These are phyloP conservation scores for Himalopsyche japonica DNA, from an alignment of 2,888 invertebrate species.

Conservation along the genomic window DNA sequence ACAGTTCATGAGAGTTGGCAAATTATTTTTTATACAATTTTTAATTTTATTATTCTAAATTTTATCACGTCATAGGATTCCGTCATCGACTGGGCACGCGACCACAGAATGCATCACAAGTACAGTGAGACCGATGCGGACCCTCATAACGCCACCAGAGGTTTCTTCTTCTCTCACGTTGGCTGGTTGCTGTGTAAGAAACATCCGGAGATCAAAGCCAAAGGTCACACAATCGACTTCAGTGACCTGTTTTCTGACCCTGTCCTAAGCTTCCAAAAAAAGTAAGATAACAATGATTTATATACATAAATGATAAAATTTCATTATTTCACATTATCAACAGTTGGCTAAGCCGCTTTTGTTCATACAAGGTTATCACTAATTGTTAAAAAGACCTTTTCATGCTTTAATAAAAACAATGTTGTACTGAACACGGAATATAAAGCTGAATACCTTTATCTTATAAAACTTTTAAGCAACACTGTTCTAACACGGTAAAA, in stretches of 20 bases:
- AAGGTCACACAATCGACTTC: slow-evolving; percentile 84
- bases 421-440: too few relatives aligned
- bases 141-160: slow-evolving; percentile 89
- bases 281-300: slow-evolving; percentile 60
- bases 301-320: neutral
- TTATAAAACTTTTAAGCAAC: too few relatives aligned
- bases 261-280: slow-evolving; percentile 84
- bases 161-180: slow-evolving; percentile 95
- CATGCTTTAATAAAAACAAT: too few relatives aligned
- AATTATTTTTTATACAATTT: too few relatives aligned
- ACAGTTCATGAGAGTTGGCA: too few relatives aligned
- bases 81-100: slow-evolving; percentile 77
- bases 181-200: slow-evolving; percentile 93
- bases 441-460: too few relatives aligned
- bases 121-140: slow-evolving; percentile 93
- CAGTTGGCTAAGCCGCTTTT: neutral
- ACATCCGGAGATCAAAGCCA: slow-evolving; percentile 85
- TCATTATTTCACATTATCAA: neutral
- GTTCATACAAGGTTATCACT: too few relatives aligned
- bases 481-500: too few relatives aligned
- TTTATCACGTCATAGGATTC: too few relatives aligned
- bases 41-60: too few relatives aligned
- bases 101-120: slow-evolving; percentile 88
- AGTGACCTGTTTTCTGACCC: slow-evolving; percentile 82
- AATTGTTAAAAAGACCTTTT: too few relatives aligned